Base-by-base conservation (phyloP, 2,797 vertebrate genomes). In the Mus caroli region DNA sequence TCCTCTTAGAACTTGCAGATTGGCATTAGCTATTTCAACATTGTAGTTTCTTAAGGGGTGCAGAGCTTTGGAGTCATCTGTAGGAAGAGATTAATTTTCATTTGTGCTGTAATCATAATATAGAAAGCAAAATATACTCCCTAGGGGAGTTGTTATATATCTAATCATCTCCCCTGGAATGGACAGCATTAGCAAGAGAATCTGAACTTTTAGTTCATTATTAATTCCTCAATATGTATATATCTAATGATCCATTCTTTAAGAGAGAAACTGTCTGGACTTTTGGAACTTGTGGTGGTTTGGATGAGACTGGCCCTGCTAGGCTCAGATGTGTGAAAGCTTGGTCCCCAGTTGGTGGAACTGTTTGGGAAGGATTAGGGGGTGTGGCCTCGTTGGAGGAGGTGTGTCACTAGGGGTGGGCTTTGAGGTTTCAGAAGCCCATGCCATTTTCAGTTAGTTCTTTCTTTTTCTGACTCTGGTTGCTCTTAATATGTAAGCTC, bases 21-120 rank as follows among this genome's bases (percentile, higher is more conserved):
- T 78, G 6, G 20, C 43, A 83, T 92, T 46, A 77, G 22, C 84
- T 84, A n/a, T 95, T 94, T 83, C 93, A 40, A 75, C 86, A 88
- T 37, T 76, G 43, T 37, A 58, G 6, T 87, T n/a, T 80, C 37
- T 88, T 28, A 28, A 10, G 22, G 58, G 17, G 8, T 52, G n/a
- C 54, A 54, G 26, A 52, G 8, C 31, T 95, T 77, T 88, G 19
- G 76, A 67, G 22, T 89, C 12, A 83, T n/a, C 58, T 92, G 3
- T 71, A 77, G 50, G n/a, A n/a, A 88, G n/a, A 87, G 76, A 64
- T 11, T 85, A 54, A 91, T 76, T 94, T 93, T 24, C 28, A 54
- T 31, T 43, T 88, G 11, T 67, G 34, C 26, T 83, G 3, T 86
- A 56, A 82, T 75, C 34, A 50, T 40, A 79, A 50, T 46, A 62